Evolutionary conservation across 2,797 vertebrate genomes (phyloP).

Genomic region (Phaenicophaeus curvirostris): DNA sequence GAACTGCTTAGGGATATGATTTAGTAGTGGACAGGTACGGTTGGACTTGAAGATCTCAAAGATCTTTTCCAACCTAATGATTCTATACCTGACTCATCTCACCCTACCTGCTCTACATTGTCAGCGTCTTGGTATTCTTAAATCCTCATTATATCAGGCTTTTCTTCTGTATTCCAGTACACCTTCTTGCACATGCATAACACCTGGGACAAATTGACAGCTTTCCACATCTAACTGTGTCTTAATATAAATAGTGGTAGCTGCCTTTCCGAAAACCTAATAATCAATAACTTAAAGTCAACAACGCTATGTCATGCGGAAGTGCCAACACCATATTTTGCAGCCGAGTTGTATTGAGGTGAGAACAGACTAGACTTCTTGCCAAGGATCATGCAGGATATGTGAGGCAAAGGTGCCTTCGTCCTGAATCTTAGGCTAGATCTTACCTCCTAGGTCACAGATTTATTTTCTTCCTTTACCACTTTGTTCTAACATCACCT

Average conservation of each 20-base stretch:
- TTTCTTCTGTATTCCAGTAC: background rate
- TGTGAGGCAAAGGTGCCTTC: background rate
- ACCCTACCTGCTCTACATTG: background rate
- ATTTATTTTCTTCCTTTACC: background rate
- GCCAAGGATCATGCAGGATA: background rate
- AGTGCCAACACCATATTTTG: background rate
- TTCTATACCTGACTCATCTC: background rate
- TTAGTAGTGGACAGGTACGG: no score
- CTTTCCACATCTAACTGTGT: background rate
- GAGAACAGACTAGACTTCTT: background rate
- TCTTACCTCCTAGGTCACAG: background rate
- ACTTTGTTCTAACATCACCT: background rate
- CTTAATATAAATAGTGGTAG: background rate
- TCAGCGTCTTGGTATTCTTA: background rate
- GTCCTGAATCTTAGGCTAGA: background rate
- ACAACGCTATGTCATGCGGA: background rate
- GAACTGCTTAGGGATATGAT: no score
- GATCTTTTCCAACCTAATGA: no score
- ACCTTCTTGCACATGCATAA: background rate
- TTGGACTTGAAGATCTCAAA: no score
- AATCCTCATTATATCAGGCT: background rate
- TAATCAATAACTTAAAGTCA: background rate
- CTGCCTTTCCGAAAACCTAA: background rate
- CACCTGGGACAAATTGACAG: background rate
- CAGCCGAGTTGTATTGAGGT: background rate